Percentiles rank a stretch among this genome's conserved stretches.
These are phyloP conservation scores for Drosophila nikananu DNA, from an alignment of 1,140 invertebrate genomes.

Conservation along the genomic window DNA sequence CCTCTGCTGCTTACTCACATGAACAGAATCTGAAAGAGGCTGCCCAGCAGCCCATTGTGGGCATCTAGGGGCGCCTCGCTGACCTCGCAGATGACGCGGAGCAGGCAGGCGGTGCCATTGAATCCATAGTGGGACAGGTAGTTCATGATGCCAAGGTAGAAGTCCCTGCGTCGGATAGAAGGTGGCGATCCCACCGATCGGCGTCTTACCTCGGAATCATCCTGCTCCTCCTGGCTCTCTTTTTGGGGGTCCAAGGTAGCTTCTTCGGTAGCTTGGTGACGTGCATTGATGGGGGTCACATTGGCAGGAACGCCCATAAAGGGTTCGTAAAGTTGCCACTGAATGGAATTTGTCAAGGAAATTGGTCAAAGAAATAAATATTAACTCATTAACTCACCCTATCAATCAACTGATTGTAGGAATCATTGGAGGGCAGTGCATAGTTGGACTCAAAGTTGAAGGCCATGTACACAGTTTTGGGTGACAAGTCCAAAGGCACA, in stretches of 20 bases:
- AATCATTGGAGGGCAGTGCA: slow-evolving; percentile 84
- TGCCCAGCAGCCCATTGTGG: slow-evolving; percentile 86
- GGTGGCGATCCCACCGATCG: slow-evolving; percentile 42
- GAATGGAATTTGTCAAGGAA: neutral
- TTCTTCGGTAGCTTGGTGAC: slow-evolving; percentile 22
- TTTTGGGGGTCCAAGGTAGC: neutral
- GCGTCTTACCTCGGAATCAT: slow-evolving; percentile 19
- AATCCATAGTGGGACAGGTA: slow-evolving; percentile 85
- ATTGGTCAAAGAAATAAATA: neutral
- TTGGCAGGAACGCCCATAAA: slow-evolving; percentile 68
- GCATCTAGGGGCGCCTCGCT: slow-evolving; percentile 81
- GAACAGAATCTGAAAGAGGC: slow-evolving; percentile 86
- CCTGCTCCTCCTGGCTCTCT: slow-evolving; percentile 9
- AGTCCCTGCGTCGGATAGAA: slow-evolving; percentile 58
- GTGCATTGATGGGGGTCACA: slow-evolving; percentile 69
- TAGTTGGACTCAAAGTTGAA: slow-evolving; percentile 92
- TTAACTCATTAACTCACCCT: slow-evolving; percentile 48
- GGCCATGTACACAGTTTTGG: slow-evolving; percentile 88
- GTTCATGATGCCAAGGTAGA: slow-evolving; percentile 72
- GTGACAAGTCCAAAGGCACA: slow-evolving; percentile 89
- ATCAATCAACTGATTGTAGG: slow-evolving; percentile 73
- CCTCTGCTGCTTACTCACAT: slow-evolving; percentile 81
- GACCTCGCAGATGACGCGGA: slow-evolving; percentile 86
- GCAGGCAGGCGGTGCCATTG: slow-evolving; percentile 86
- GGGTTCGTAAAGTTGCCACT: slow-evolving; percentile 74